Conservation (phyloP, 2,797 vertebrate genomes). For the Enteromius afrohamiltoni region DNA sequence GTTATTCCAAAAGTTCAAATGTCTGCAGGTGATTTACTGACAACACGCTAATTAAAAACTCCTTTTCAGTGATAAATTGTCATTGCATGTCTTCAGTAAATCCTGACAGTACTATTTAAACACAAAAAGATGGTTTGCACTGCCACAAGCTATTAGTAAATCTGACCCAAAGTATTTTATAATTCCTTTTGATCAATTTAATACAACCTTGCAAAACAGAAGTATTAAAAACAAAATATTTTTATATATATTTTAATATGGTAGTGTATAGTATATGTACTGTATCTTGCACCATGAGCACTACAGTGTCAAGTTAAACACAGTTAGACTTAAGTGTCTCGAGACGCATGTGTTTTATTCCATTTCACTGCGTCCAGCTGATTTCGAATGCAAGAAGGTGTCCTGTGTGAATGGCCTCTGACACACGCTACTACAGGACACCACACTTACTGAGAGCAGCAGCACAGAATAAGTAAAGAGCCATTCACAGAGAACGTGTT, state of each 20-base stretch:
- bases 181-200: not conserved
- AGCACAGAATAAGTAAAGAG: slow-evolving; percentile 21
- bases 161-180: not conserved
- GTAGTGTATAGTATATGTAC: not conserved
- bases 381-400: not conserved
- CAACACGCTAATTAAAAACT: too few relatives aligned
- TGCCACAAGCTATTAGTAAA: too few relatives aligned
- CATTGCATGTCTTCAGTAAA: too few relatives aligned
- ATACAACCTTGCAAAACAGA: not conserved
- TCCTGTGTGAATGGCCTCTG: not conserved
- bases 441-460: slow-evolving; percentile 10
- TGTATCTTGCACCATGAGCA: not conserved
- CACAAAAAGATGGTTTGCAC: not conserved
- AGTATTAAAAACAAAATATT: not conserved
- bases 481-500: not conserved
- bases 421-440: slow-evolving; percentile 19
- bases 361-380: not conserved
- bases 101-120: not conserved
- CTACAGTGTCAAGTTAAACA: not conserved
- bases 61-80: too few relatives aligned
- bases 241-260: too few relatives aligned
- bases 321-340: slow-evolving; percentile 1
- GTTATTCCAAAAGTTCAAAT: too few relatives aligned
- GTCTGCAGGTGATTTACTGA: too few relatives aligned
- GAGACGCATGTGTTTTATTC: not conserved